phyloP scores from a whole-genome alignment of 1,140 invertebrate species.

The Dendroctonus ponderosae region DNA sequence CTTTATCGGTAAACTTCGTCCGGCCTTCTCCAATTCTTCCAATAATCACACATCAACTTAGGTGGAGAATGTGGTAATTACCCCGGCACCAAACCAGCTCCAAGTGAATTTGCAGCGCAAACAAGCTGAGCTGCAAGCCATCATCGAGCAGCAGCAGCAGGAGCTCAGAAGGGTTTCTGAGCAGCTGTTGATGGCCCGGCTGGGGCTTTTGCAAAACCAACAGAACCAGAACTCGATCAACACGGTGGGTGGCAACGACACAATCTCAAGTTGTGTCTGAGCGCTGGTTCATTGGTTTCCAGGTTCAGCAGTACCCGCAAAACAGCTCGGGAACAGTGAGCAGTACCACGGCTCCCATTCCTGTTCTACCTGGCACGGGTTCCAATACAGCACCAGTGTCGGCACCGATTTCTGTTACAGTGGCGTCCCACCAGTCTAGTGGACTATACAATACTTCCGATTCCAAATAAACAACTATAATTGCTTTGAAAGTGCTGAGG shows the following conservation, averaged over 20 bases:
- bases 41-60: slow-evolving; percentile 8
- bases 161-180: slow-evolving; percentile 80
- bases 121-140: slow-evolving; percentile 79
- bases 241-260: too few relatives aligned
- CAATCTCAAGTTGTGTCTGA: too few relatives aligned
- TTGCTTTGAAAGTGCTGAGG: too few relatives aligned
- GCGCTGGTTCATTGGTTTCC: not conserved
- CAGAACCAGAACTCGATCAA: slow-evolving; percentile 38
- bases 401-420: slow-evolving; percentile 32
- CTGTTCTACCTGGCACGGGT: slow-evolving; percentile 29
- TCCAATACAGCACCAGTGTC: slow-evolving; percentile 37
- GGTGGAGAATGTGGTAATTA: slow-evolving; percentile 49
- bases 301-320: slow-evolving; percentile 46
- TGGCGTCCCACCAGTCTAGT: slow-evolving; percentile 31
- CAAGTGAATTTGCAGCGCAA: slow-evolving; percentile 78
- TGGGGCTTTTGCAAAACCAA: slow-evolving; percentile 65
- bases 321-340: slow-evolving; percentile 48
- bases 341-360: slow-evolving; percentile 44
- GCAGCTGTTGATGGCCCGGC: slow-evolving; percentile 78
- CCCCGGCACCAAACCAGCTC: slow-evolving; percentile 58
- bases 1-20: slow-evolving; percentile 42
- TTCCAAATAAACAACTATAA: slow-evolving; percentile 30
- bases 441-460: slow-evolving; percentile 37
- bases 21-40: not conserved
- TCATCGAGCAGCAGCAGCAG: slow-evolving; percentile 83